Conservation (phyloP, 2,113 vertebrate species). For the Anolis sagrei region DNA sequence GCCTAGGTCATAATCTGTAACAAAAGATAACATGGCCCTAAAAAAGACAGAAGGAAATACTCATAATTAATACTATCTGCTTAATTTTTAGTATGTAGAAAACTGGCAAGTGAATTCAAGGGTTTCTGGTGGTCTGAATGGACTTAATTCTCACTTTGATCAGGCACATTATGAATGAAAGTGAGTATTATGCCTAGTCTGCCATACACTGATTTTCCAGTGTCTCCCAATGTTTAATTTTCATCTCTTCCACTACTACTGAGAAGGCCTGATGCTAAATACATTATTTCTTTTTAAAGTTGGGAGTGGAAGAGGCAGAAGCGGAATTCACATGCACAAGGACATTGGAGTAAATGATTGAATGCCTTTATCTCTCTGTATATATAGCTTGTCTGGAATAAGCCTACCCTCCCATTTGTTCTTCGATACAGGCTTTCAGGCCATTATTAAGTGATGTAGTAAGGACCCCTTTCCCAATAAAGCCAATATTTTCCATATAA, state of each 20-base stretch:
- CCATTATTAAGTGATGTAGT: no score
- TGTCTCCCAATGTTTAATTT: no score
- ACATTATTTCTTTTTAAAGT: background rate
- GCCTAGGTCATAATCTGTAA: background rate
- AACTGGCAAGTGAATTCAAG: background rate
- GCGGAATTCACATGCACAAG: background rate
- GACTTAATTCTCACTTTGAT: background rate
- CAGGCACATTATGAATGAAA: background rate
- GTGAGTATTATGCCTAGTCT: background rate
- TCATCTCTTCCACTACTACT: background rate
- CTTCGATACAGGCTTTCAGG: no score
- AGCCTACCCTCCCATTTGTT: no score
- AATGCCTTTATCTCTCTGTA: background rate
- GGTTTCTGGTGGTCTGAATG: background rate
- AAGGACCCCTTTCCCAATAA: no score
- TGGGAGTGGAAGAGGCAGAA: background rate
- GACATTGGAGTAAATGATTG: background rate
- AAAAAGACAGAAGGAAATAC: no score
- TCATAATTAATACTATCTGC: accelerated
- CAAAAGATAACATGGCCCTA: background rate
- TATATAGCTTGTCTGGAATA: background rate
- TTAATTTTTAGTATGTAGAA: background rate
- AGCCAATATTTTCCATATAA: no score
- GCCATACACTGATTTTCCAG: background rate
- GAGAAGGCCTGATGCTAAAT: background rate